phyloP scores from a whole-genome alignment of 1,140 invertebrate species.

The Rhyzopertha dominica region DNA sequence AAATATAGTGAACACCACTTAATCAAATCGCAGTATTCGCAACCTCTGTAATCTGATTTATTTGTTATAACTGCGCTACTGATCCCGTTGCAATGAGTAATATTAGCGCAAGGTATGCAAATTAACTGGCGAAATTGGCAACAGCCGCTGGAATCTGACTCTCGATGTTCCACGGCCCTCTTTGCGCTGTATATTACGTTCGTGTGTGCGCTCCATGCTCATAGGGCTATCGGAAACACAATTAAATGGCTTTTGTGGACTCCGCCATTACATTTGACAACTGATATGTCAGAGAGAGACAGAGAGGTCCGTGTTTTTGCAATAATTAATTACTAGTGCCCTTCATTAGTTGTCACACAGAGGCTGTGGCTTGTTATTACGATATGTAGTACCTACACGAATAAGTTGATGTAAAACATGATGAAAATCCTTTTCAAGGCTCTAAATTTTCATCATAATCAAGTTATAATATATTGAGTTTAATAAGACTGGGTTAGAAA shows the following conservation, averaged over 20 bases:
- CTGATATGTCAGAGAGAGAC: constrained; percentile 17
- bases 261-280: constrained; percentile 18
- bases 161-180: constrained; percentile 9
- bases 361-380: not conserved
- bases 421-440: no score
- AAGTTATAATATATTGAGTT: no score
- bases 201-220: constrained; percentile 2
- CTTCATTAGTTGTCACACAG: constrained; percentile 14
- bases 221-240: constrained; percentile 20
- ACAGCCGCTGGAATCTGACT: constrained; percentile 17
- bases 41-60: no score
- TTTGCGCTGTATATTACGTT: no score
- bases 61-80: not conserved
- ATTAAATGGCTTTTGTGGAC: constrained; percentile 22
- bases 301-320: constrained; percentile 15
- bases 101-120: no score
- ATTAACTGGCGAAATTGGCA: constrained; percentile 18
- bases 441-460: no score
- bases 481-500: no score
- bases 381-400: no score
- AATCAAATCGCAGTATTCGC: no score
- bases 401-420: no score
- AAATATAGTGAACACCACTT: no score
- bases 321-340: no score
- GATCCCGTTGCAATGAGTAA: constrained; percentile 6